These are phyloP conservation scores for Lepidothrix coronata DNA, from an alignment of 2,113 vertebrate species.

Conservation along the genomic window DNA sequence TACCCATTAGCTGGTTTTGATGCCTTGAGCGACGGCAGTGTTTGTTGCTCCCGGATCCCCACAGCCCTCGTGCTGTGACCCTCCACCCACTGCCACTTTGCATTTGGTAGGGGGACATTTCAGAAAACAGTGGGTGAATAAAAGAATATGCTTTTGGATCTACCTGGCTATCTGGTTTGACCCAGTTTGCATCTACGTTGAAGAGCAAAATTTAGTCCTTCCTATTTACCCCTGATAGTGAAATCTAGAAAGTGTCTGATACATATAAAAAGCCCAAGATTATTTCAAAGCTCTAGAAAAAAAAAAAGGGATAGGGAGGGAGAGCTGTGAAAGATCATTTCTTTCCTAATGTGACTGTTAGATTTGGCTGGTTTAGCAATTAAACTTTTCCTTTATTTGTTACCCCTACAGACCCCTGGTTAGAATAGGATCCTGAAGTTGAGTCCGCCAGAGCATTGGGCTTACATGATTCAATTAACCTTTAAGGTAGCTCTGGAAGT, in stretches of 20 bases:
- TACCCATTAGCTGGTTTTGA: rapidly evolving
- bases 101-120: not conserved
- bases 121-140: not conserved
- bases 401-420: slow-evolving; percentile 61
- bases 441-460: slow-evolving; percentile 71
- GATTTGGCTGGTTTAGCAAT: slow-evolving; percentile 46
- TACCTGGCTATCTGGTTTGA: not conserved
- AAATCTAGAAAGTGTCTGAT: not conserved
- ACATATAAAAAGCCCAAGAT: not conserved
- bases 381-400: slow-evolving; percentile 63
- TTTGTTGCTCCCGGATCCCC: not conserved
- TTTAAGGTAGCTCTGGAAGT: slow-evolving; percentile 80
- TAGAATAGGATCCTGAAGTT: slow-evolving; percentile 70
- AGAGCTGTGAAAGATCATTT: slow-evolving; percentile 38
- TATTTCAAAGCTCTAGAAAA: not conserved
- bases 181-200: rapidly evolving
- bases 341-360: not conserved
- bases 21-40: rapidly evolving
- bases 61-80: rapidly evolving
- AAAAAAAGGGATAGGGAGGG: not conserved
- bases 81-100: rapidly evolving
- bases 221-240: not conserved
- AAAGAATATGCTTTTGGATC: not conserved
- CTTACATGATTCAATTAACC: slow-evolving; percentile 85
- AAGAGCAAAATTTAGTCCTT: not conserved